Conservation (phyloP, 37 sponge, comb jelly and placozoan genomes). For the Spongilla lacustris region DNA sequence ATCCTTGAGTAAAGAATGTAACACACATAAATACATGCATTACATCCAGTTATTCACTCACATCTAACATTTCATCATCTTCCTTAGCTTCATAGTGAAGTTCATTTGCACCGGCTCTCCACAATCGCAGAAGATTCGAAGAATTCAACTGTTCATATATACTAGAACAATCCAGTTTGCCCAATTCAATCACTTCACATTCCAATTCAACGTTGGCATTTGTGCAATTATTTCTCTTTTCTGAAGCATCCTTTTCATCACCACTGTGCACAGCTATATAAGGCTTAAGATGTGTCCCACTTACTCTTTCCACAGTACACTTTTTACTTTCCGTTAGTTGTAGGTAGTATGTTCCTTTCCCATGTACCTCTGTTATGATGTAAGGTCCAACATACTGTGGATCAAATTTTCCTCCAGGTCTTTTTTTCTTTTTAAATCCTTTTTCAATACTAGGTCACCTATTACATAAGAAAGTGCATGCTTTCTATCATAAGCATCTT, state of each 20-base stretch:
- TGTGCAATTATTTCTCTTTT: neutral
- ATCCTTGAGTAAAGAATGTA: neutral
- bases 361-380: neutral
- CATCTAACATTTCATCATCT: neutral
- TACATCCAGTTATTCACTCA: neutral
- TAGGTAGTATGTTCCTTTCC: neutral
- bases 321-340: neutral
- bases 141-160: neutral
- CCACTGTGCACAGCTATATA: neutral
- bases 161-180: neutral
- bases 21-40: neutral
- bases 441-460: slow-evolving; percentile 58
- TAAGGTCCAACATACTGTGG: slow-evolving; percentile 28
- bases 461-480: slow-evolving; percentile 14
- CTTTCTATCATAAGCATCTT: no score
- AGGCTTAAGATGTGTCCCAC: neutral
- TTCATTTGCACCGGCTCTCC: neutral
- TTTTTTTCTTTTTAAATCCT: slow-evolving; percentile 70
- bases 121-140: neutral
- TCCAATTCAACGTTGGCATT: neutral
- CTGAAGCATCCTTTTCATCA: neutral
- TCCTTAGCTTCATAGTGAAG: neutral
- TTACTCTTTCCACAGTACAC: neutral
- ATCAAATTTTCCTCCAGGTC: slow-evolving; percentile 67
- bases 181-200: neutral